Evolutionary conservation across 2,113 vertebrate species (phyloP).

Genomic region (Sander lucioperca): DNA sequence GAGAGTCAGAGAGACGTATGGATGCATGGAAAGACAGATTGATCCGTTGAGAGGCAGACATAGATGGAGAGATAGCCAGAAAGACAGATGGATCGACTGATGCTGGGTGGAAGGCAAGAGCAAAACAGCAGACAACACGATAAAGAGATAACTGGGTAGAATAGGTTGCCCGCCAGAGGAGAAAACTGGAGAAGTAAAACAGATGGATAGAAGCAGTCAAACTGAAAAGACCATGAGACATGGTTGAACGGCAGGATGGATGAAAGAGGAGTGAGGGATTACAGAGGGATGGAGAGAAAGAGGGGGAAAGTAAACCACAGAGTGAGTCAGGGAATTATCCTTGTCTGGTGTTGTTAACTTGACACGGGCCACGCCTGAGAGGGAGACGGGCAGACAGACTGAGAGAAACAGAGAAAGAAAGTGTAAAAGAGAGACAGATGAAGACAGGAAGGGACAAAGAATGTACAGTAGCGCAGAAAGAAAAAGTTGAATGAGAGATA

Average conservation of each 20-base stretch:
- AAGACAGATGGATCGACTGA: conserved; percentile 45
- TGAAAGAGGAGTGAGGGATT: conserved; percentile 56
- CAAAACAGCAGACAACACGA: conserved; percentile 28
- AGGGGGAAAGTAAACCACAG: conserved; percentile 69
- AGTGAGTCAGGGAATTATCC: conserved; percentile 79
- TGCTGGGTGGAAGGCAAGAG: conserved; percentile 20
- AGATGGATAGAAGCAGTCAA: conserved; percentile 51
- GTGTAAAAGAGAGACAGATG: conserved; percentile 29
- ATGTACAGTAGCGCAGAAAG: neutral
- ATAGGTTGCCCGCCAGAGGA: conserved; percentile 41
- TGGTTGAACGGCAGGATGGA: conserved; percentile 56
- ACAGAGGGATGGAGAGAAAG: conserved; percentile 55
- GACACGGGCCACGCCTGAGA: conserved; percentile 71
- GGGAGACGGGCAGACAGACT: conserved; percentile 31
- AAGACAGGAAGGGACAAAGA: neutral
- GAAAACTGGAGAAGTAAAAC: conserved; percentile 41
- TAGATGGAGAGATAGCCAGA: conserved; percentile 37
- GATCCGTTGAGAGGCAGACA: conserved; percentile 26
- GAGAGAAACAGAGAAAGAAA: conserved; percentile 24
- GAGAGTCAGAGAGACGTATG: conserved; percentile 16
- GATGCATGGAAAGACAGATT: conserved; percentile 43
- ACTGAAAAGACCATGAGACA: conserved; percentile 57
- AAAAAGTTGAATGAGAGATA: neutral
- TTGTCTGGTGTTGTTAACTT: conserved; percentile 72
- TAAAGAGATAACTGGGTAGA: conserved; percentile 52